Evolutionary conservation across 2,888 invertebrate species (phyloP).

Genomic region (Micoletzkya japonica): DNA sequence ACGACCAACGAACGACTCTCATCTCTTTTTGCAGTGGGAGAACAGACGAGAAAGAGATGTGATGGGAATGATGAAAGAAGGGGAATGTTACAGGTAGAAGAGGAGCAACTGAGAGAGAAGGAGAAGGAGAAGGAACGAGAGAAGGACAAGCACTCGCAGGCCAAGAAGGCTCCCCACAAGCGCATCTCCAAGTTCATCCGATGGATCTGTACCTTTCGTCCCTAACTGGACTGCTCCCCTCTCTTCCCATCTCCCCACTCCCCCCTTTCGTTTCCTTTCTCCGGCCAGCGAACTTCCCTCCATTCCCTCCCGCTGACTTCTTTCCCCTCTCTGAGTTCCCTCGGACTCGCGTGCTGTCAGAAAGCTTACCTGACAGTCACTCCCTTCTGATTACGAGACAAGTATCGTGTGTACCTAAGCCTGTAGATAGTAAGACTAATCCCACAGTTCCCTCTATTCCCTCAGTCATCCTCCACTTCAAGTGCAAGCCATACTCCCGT

Average conservation of each 20-base stretch:
- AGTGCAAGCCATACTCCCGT: too few relatives aligned
- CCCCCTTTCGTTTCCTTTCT: background rate
- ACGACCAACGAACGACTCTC: too few relatives aligned
- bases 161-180: too few relatives aligned
- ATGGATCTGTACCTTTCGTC: constrained; percentile 21
- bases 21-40: too few relatives aligned
- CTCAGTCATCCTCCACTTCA: too few relatives aligned
- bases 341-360: too few relatives aligned
- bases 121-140: too few relatives aligned
- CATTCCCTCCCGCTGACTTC: background rate
- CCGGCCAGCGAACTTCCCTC: background rate
- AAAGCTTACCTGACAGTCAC: too few relatives aligned
- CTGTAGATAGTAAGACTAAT: background rate
- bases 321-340: background rate
- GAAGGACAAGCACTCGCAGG: constrained; percentile 7
- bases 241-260: background rate
- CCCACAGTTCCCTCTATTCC: background rate
- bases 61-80: background rate
- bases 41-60: background rate
- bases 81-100: constrained; percentile 16
- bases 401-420: background rate
- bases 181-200: constrained; percentile 25
- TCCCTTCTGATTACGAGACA: too few relatives aligned
- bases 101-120: background rate
- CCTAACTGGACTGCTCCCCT: background rate